Evolutionary conservation across 2,797 vertebrate species (phyloP).

Genomic region (Dermochelys coriacea): DNA sequence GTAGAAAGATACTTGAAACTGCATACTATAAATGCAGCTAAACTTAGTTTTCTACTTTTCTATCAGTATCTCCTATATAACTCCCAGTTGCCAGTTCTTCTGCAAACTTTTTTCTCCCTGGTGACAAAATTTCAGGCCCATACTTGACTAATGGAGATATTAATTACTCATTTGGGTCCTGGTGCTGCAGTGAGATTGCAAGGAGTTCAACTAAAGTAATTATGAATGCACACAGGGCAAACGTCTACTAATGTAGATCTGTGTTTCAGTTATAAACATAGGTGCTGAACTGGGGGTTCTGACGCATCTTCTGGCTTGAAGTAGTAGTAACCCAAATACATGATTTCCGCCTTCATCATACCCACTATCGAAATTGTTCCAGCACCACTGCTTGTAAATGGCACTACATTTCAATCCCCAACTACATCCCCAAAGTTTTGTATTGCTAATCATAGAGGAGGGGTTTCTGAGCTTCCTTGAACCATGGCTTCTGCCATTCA

Average conservation of each 20-base stretch:
- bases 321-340: no score
- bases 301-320: no score
- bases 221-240: not conserved
- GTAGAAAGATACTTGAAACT: not conserved
- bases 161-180: not conserved
- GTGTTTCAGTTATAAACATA: not conserved
- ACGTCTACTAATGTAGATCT: not conserved
- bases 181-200: not conserved
- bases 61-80: not conserved
- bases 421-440: not conserved
- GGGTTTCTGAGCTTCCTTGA: not conserved
- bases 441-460: not conserved
- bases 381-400: not conserved
- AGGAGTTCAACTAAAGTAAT: not conserved
- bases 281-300: no score
- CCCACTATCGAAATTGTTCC: no score
- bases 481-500: not conserved
- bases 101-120: not conserved
- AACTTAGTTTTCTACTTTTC: rapidly evolving
- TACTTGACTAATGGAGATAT: not conserved
- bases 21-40: not conserved
- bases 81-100: not conserved
- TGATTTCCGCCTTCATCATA: no score
- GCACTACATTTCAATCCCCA: not conserved
- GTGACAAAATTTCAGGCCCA: not conserved